Evolutionary conservation across 2,797 vertebrate species (phyloP).

Genomic region (Cetoscarus ocellatus): DNA sequence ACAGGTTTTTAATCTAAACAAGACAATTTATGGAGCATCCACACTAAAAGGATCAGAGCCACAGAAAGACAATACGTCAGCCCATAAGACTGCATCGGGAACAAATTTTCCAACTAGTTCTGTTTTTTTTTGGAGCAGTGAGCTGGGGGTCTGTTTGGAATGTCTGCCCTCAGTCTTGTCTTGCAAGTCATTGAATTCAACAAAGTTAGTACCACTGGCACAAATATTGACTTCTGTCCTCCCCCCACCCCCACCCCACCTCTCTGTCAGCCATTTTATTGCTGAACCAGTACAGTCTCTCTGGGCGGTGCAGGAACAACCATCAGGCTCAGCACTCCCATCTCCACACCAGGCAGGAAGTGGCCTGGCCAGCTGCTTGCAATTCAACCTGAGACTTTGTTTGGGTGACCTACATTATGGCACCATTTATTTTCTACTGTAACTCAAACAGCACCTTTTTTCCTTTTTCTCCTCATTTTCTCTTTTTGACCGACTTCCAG

Average conservation of each 20-base stretch:
- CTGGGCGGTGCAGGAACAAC: conserved; percentile 53
- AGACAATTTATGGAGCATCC: neutral
- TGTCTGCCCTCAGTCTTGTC: conserved; percentile 44
- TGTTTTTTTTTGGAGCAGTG: neutral
- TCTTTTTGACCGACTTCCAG: neutral
- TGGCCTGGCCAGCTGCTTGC: conserved; percentile 78
- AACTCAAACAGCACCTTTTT: conserved; percentile 19
- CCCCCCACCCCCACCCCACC: neutral
- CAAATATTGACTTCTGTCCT: conserved; percentile 19
- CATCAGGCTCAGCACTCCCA: conserved; percentile 58
- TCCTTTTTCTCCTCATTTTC: conserved; percentile 8
- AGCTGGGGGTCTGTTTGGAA: conserved; percentile 20
- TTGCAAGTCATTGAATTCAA: conserved; percentile 17
- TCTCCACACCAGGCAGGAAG: conserved; percentile 78
- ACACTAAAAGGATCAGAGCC: neutral
- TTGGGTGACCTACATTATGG: conserved; percentile 81
- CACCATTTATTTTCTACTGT: conserved; percentile 57
- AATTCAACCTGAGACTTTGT: conserved; percentile 79
- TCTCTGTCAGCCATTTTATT: conserved; percentile 63
- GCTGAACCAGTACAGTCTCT: conserved; percentile 48
- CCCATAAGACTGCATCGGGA: neutral
- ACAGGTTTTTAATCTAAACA: neutral
- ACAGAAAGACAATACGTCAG: neutral
- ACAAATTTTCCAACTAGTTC: conserved; percentile 1
- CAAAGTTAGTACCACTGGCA: conserved; percentile 38